These are phyloP conservation scores for Mamestra brassicae DNA, from an alignment of 2,888 invertebrate genomes.

Conservation along the genomic window DNA sequence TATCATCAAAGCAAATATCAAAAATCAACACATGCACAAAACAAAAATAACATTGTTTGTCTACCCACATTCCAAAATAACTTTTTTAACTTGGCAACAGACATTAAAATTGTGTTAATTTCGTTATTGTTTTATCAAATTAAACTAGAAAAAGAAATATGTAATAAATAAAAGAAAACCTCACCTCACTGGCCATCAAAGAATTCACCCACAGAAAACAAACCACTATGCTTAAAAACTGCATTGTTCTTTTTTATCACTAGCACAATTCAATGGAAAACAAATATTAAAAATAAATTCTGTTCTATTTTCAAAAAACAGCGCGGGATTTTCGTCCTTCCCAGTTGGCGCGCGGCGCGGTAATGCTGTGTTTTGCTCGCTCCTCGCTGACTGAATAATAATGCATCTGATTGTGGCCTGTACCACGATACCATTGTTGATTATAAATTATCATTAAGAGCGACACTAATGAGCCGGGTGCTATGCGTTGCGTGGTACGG, in stretches of 20 bases:
- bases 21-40: not conserved
- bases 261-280: conserved; percentile 36
- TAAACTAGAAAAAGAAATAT: not conserved
- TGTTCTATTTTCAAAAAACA: conserved; percentile 23
- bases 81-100: not conserved
- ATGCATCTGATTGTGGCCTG: conserved; percentile 55
- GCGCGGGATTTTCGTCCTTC: conserved; percentile 45
- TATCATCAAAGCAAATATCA: not conserved
- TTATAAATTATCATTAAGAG: too few species aligned
- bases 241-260: conserved; percentile 66
- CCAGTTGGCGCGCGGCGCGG: conserved; percentile 40
- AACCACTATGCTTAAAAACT: conserved; percentile 66
- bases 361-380: conserved; percentile 36
- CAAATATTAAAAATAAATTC: not conserved
- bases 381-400: conserved; percentile 38
- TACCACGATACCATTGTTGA: conserved; percentile 36
- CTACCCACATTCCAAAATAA: conserved; percentile 2
- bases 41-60: not conserved
- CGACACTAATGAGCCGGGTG: not conserved
- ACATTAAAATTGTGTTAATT: not conserved
- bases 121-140: not conserved
- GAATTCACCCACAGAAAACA: conserved; percentile 66
- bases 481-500: conserved; percentile 28
- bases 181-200: conserved; percentile 68
- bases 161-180: conserved; percentile 43